A percentile compares a stretch with the other conserved stretches of the same genome.
Conservation (phyloP, 2,888 invertebrate species). For the Polyploca ridens region DNA sequence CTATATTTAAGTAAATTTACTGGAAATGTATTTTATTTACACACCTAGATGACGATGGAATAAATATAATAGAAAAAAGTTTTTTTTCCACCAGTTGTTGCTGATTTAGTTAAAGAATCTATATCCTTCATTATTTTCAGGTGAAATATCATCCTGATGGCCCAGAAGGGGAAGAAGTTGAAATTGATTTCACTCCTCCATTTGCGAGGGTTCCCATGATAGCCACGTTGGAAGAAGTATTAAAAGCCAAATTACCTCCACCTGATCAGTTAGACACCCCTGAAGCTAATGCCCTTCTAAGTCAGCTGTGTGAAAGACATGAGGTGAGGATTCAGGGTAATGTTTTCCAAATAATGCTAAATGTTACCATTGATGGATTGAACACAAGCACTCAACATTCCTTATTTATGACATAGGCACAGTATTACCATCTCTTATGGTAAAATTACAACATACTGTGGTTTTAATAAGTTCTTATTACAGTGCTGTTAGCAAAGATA, state of each 20-base stretch:
- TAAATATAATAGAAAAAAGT: background rate
- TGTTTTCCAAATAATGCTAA: no score
- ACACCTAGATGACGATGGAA: background rate
- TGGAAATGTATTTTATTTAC: no score
- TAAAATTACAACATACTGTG: no score
- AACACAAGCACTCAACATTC: no score
- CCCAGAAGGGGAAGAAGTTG: slow-evolving; percentile 90
- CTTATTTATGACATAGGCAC: no score
- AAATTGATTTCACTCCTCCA: slow-evolving; percentile 99
- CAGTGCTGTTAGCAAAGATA: no score
- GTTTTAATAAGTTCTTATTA: no score
- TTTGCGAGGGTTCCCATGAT: slow-evolving; percentile 97
- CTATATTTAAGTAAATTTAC: no score
- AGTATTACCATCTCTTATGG: no score
- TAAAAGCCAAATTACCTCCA: slow-evolving; percentile 90
- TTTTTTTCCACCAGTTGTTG: no score
- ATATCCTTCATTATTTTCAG: slow-evolving; percentile 42
- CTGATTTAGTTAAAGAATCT: no score
- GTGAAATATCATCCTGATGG: slow-evolving; percentile 96
- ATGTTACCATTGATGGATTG: no score
- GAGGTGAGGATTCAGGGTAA: slow-evolving; percentile 50
- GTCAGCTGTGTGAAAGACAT: slow-evolving; percentile 91
- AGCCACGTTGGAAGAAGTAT: slow-evolving; percentile 92
- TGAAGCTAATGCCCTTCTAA: slow-evolving; percentile 90
- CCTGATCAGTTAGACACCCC: slow-evolving; percentile 87